phyloP scores from a whole-genome alignment of 1,140 invertebrate genomes.

The Aradophagus sp. region DNA sequence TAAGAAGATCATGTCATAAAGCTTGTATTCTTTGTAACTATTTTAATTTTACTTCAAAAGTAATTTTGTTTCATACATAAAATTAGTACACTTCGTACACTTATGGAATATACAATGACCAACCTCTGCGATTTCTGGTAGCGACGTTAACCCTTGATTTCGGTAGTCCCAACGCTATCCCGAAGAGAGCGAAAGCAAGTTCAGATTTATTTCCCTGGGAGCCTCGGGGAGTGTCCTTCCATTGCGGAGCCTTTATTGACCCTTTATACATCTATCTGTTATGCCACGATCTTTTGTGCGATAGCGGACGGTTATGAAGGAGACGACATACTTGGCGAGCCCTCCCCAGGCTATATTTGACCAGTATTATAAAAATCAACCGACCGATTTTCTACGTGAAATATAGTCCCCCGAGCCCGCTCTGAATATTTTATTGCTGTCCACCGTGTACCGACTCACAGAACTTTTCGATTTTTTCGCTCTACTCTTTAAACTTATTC shows the following conservation, averaged over 20 bases:
- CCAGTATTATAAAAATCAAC: conserved; percentile 77
- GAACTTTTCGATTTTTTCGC: conserved; percentile 29
- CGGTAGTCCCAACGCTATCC: conserved; percentile 61
- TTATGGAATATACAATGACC: conserved; percentile 39
- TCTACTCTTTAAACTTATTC: conserved; percentile 33
- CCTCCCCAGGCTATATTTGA: conserved; percentile 75
- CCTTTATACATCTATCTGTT: conserved; percentile 77
- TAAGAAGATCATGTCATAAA: too few relatives aligned
- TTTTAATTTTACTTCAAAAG: too few relatives aligned
- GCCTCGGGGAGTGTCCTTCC: conserved; percentile 66
- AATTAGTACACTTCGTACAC: conserved; percentile 42
- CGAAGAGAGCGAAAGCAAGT: conserved; percentile 65
- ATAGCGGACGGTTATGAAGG: conserved; percentile 65
- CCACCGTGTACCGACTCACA: conserved; percentile 53
- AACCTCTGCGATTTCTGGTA: conserved; percentile 51
- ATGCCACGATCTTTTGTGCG: conserved; percentile 73
- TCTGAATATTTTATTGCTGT: conserved; percentile 75
- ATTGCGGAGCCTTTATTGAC: conserved; percentile 73
- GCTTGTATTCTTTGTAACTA: too few relatives aligned
- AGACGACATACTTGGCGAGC: conserved; percentile 63
- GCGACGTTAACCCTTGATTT: conserved; percentile 66
- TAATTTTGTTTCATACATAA: conserved; percentile 18
- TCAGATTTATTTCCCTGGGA: conserved; percentile 71
- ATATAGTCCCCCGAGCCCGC: conserved; percentile 71
- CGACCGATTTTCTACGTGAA: conserved; percentile 75